Base-by-base conservation (phyloP, 2,888 invertebrate species). In the Acronicta aceris region DNA sequence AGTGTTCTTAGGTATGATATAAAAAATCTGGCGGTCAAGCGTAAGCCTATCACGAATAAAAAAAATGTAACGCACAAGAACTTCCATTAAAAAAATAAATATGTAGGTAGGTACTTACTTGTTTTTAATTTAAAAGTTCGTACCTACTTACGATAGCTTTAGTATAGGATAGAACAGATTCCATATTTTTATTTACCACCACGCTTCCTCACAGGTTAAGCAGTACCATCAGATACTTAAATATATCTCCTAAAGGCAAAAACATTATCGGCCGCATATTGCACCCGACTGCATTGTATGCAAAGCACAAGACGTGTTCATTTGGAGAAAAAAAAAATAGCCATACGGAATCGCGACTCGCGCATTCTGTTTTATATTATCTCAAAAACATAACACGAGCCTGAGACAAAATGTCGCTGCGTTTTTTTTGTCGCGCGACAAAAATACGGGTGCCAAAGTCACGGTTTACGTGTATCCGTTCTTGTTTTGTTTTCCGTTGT, bases 281-380 rank as follows among this genome's bases (percentile, higher is more conserved):
- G 92, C 92, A 91, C 91, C 88, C 85, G 78, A 57, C 48, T 63
- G 87, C 89, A 94, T 94, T 94, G 94, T 94, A 94, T 94, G 94
- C 94, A 90, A 94, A 94, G 71, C 60, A 58, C 47, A 72, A 83
- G 83, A 91, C 93, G 90, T 94, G 93, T 93, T 88, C 89, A 89
- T 91, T 90, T 89, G 75, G 80, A 87, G 80, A 46, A 17, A 83
- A 87, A n/a, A 88, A 71, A 68, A 73, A 71, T 64, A 59, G 21
- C 50, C 54, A 25, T 67, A 81, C 84, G 79, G 87, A 84, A 86
- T 85, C 86, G 81, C 73, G 72, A 76, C 79, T 65, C 77, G 69
- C 79, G 83, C 76, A 82, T 88, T 86, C 87, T 83, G 84, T 86
- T 89, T 89, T 89, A 89, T 88, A 88, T 85, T 88, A 89, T 87